Evolutionary conservation across 2,113 vertebrate genomes (phyloP).

Genomic region (Chauna torquata): DNA sequence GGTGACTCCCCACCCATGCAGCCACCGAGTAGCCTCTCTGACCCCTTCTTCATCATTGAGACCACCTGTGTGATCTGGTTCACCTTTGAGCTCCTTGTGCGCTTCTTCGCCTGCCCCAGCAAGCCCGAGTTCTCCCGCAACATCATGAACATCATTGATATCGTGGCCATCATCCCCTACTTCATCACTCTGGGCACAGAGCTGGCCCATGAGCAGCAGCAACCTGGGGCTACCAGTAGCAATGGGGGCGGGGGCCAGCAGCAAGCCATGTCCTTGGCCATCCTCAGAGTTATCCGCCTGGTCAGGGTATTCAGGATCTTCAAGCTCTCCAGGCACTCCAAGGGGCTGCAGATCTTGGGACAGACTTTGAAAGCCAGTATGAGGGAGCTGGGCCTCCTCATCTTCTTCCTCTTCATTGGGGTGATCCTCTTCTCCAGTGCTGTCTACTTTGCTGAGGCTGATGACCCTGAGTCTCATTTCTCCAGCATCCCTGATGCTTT

Average conservation of each 20-base stretch:
- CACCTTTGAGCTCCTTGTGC: slow-evolving; percentile 93
- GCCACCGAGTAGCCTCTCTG: slow-evolving; percentile 82
- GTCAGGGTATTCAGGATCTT: slow-evolving; percentile 96
- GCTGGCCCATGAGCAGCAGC: slow-evolving; percentile 88
- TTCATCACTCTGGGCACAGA: slow-evolving; percentile 96
- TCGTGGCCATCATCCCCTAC: slow-evolving; percentile 96
- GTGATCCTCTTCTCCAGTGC: slow-evolving; percentile 98
- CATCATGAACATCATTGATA: slow-evolving; percentile 96
- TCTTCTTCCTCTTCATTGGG: slow-evolving; percentile 97
- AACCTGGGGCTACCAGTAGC: slow-evolving; percentile 8
- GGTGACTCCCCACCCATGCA: slow-evolving; percentile 70
- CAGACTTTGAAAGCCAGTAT: slow-evolving; percentile 96
- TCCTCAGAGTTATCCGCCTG: slow-evolving; percentile 92
- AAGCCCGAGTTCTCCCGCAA: slow-evolving; percentile 94
- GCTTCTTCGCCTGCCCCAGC: slow-evolving; percentile 95
- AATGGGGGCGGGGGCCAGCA: slow-evolving; percentile 84
- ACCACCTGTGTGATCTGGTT: slow-evolving; percentile 98
- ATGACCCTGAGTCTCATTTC: slow-evolving; percentile 92
- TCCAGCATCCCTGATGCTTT: slow-evolving; percentile 98
- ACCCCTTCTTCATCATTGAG: slow-evolving; percentile 96
- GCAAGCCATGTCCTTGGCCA: slow-evolving; percentile 96
- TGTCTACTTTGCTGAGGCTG: slow-evolving; percentile 92
- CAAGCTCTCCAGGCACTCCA: slow-evolving; percentile 95
- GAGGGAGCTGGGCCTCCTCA: slow-evolving; percentile 93
- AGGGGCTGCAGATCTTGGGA: slow-evolving; percentile 95